These are phyloP conservation scores for Pseudochromis fuscus DNA, from an alignment of 2,797 vertebrate species.

Conservation along the genomic window DNA sequence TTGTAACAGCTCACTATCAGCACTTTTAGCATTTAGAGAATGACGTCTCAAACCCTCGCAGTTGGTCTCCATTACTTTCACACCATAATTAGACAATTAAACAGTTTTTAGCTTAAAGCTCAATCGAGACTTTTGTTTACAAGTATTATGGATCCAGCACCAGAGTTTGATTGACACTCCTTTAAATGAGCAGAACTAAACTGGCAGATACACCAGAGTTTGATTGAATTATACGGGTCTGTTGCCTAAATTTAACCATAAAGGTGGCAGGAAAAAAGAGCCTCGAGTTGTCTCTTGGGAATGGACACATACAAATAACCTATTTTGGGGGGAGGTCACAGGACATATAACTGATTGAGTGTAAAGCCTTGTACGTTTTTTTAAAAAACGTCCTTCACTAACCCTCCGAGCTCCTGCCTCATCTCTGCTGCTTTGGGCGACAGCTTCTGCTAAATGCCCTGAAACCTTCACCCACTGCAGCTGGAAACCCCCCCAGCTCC, in stretches of 20 bases:
- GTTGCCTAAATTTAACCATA: no score
- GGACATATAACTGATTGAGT: slow-evolving; percentile 10
- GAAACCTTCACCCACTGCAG: slow-evolving; percentile 31
- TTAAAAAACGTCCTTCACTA: neutral
- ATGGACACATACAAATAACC: neutral
- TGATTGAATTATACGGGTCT: no score
- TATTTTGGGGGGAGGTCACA: slow-evolving; percentile 14
- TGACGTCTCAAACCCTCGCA: neutral
- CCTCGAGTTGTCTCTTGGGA: no score
- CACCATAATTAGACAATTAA: neutral
- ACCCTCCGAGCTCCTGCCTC: slow-evolving; percentile 1
- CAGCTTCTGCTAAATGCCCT: neutral
- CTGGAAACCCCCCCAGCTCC: slow-evolving; percentile 58
- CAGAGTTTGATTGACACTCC: neutral
- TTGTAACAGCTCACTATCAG: neutral
- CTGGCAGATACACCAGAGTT: neutral
- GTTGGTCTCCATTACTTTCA: neutral
- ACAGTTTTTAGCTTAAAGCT: neutral
- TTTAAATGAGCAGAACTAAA: neutral
- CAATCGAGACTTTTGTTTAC: neutral
- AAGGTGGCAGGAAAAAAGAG: no score
- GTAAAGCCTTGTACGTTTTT: neutral
- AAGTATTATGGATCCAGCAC: neutral
- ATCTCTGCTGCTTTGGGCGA: neutral
- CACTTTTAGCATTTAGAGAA: neutral